Conservation (phyloP, 2,797 vertebrate genomes). For the Pelodytes ibericus region DNA sequence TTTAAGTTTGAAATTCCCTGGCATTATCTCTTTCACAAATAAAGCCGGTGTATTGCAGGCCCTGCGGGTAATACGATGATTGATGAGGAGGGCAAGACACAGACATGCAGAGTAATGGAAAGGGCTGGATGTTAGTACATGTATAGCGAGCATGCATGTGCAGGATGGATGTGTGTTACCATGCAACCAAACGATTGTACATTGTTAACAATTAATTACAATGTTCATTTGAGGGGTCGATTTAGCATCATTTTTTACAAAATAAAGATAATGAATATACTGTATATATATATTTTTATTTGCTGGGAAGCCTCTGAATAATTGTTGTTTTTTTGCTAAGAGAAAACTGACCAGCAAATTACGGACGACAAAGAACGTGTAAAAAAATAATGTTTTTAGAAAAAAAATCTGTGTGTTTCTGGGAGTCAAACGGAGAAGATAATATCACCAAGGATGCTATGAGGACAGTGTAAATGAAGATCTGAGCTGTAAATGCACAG, state of each 20-base stretch:
- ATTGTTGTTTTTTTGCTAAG: too few relatives aligned
- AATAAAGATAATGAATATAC: neutral
- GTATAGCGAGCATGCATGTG: slow-evolving; percentile 65
- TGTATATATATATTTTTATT: too few relatives aligned
- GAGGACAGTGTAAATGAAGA: too few relatives aligned
- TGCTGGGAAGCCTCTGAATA: slow-evolving; percentile 34
- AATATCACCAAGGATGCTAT: too few relatives aligned
- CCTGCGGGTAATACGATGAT: slow-evolving; percentile 54
- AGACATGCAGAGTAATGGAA: slow-evolving; percentile 70
- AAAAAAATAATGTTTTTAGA: too few relatives aligned
- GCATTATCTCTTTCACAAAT: too few relatives aligned
- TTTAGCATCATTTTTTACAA: slow-evolving; percentile 74
- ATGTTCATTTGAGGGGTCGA: slow-evolving; percentile 88
- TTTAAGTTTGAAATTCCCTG: too few relatives aligned
- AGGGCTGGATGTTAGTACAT: slow-evolving; percentile 69
- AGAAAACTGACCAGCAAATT: too few relatives aligned
- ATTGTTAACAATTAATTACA: slow-evolving; percentile 66
- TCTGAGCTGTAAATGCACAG: slow-evolving; percentile 3
- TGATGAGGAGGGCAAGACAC: slow-evolving; percentile 65
- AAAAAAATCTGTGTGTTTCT: too few relatives aligned
- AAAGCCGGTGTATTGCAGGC: neutral
- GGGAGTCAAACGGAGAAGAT: too few relatives aligned
- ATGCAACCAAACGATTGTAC: slow-evolving; percentile 84
- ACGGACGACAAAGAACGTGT: too few relatives aligned
- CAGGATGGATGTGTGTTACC: slow-evolving; percentile 71